phyloP scores from a whole-genome alignment of 1,140 invertebrate genomes.

The Diprion similis region DNA sequence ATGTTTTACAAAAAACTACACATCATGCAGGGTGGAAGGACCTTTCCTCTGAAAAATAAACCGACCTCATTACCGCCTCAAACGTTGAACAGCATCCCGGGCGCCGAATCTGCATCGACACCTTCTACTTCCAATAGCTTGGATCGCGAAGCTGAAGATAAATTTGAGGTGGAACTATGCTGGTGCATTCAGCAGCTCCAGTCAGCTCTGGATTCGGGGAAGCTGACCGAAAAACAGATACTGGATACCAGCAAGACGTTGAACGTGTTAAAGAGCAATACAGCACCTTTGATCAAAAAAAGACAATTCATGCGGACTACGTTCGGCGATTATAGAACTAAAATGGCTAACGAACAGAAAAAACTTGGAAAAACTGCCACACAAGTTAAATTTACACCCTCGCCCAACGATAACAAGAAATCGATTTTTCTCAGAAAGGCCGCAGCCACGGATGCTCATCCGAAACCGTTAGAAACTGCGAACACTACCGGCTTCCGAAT shows the following conservation, averaged over 20 bases:
- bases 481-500: constrained; percentile 21
- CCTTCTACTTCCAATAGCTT: constrained; percentile 42
- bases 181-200: constrained; percentile 80
- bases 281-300: constrained; percentile 72
- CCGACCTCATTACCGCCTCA: constrained; percentile 24
- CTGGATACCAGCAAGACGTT: constrained; percentile 69
- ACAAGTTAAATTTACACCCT: constrained; percentile 55
- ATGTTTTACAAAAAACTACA: too few relatives aligned
- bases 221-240: constrained; percentile 69
- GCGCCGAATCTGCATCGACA: neutral
- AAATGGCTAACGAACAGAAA: constrained; percentile 77
- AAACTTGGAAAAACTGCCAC: constrained; percentile 61
- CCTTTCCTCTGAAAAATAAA: constrained; percentile 28
- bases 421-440: constrained; percentile 67
- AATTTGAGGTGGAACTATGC: constrained; percentile 76
- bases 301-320: constrained; percentile 75
- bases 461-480: neutral
- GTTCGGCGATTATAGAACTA: constrained; percentile 76
- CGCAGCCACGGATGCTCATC: constrained; percentile 10
- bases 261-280: constrained; percentile 71
- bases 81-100: neutral
- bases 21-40: constrained; percentile 27
- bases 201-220: constrained; percentile 63
- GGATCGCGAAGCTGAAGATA: constrained; percentile 63
- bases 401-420: constrained; percentile 54